Conservation (phyloP, 2,113 vertebrate genomes). For the Peromyscus polionotus region DNA sequence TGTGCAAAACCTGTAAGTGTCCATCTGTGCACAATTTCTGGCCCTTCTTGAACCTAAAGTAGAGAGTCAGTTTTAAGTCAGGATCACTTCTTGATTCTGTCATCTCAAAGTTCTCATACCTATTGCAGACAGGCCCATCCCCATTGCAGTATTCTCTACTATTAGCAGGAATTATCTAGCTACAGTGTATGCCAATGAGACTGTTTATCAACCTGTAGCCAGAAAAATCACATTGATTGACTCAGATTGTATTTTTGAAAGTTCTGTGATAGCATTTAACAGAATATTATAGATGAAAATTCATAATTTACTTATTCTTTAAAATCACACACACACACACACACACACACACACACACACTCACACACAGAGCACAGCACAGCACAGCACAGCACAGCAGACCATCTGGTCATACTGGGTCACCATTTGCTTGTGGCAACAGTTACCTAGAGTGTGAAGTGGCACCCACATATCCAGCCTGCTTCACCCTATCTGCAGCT, state of each 20-base stretch:
- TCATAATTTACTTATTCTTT: conserved; percentile 13
- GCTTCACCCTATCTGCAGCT: neutral
- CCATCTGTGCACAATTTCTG: conserved; percentile 90
- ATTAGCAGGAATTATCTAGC: neutral
- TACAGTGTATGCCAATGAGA: neutral
- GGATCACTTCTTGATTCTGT: conserved; percentile 61
- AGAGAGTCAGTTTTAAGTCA: conserved; percentile 92
- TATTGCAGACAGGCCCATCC: neutral
- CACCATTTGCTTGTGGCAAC: neutral
- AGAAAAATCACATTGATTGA: neutral
- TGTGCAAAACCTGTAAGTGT: conserved; percentile 90
- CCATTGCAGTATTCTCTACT: neutral
- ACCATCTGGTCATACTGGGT: conserved; percentile 30
- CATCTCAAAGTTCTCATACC: conserved; percentile 63
- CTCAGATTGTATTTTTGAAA: conserved; percentile 29
- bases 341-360: neutral
- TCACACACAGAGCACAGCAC: neutral
- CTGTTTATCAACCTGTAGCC: neutral
- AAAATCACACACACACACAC: neutral
- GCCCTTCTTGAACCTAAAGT: conserved; percentile 94
- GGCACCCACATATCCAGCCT: neutral
- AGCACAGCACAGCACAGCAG: neutral
- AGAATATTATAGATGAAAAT: conserved; percentile 43
- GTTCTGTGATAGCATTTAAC: conserved; percentile 25
- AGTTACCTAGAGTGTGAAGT: neutral